Evolutionary conservation across 2,797 vertebrate genomes (phyloP).

Genomic region (Oreortyx pictus): DNA sequence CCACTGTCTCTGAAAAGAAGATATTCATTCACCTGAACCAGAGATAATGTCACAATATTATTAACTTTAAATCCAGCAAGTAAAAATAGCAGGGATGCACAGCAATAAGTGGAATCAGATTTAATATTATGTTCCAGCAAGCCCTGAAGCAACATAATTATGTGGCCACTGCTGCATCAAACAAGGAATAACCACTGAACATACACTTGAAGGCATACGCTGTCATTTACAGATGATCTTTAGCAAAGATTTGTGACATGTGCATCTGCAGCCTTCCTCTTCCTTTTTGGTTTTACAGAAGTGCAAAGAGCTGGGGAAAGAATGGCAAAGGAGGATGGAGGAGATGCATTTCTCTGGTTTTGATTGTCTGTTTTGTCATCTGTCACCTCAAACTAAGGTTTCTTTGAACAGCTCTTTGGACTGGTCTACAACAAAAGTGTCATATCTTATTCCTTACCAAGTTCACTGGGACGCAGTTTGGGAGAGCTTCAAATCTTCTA

Average conservation of each 20-base stretch:
- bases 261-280: not conserved
- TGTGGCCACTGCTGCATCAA: not conserved
- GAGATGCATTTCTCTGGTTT: not conserved
- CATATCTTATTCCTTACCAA: not conserved
- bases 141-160: not conserved
- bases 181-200: not conserved
- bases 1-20: not conserved
- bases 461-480: not conserved
- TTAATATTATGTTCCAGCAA: not conserved
- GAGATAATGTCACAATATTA: not conserved
- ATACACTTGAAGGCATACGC: not conserved
- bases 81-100: not conserved
- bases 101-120: not conserved
- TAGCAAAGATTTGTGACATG: not conserved
- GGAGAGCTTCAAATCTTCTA: not conserved
- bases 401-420: not conserved
- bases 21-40: not conserved
- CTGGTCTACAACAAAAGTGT: not conserved
- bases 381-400: not conserved
- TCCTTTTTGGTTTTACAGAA: not conserved
- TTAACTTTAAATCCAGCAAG: not conserved
- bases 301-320: not conserved
- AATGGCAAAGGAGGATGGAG: not conserved
- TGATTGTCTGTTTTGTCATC: not conserved
- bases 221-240: slow-evolving; percentile 4